Evolutionary conservation across 2,888 invertebrate species (phyloP).

Genomic region (Thymelicus acteon): DNA sequence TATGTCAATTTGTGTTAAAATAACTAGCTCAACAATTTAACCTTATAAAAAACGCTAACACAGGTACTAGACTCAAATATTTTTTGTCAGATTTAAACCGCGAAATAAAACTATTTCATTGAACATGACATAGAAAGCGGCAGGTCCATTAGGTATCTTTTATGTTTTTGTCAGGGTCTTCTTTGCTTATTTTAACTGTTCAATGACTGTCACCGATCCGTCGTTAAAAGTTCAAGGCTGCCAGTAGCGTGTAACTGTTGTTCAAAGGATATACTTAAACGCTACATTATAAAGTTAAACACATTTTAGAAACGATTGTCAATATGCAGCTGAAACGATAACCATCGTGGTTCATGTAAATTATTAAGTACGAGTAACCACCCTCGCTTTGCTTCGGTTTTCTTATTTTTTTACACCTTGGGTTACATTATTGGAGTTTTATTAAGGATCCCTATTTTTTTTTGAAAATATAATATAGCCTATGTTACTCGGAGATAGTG

Average conservation of each 20-base stretch:
- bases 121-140: neutral
- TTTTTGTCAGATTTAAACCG: neutral
- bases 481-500: too few species aligned
- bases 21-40: neutral
- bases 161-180: neutral
- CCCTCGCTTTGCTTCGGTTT: too few species aligned
- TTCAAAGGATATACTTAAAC: neutral
- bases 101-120: neutral
- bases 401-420: too few species aligned
- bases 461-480: too few species aligned
- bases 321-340: too few species aligned
- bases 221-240: neutral
- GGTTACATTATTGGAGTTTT: too few species aligned
- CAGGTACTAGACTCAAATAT: neutral
- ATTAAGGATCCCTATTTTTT: too few species aligned
- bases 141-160: neutral
- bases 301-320: too few species aligned
- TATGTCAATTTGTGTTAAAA: neutral
- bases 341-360: too few species aligned
- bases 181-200: neutral
- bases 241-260: neutral
- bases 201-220: neutral
- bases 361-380: too few species aligned
- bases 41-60: neutral
- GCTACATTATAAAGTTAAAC: too few species aligned